These are phyloP conservation scores for Autographa pulchrina DNA, from an alignment of 2,888 invertebrate species.

Conservation along the genomic window DNA sequence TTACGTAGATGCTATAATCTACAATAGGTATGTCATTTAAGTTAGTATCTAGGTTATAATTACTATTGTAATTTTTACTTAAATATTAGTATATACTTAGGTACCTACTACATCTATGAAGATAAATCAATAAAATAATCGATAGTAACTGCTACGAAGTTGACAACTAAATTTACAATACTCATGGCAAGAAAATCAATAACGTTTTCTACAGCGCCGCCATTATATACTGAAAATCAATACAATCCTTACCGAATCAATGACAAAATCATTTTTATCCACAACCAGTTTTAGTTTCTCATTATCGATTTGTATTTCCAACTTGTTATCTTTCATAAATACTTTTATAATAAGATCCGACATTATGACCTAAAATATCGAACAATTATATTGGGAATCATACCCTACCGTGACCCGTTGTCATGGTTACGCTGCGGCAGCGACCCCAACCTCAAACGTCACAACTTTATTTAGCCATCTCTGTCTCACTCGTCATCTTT, in stretches of 20 bases:
- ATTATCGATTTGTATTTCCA: constrained; percentile 65
- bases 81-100: too few relatives aligned
- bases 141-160: not conserved
- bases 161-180: constrained; percentile 13
- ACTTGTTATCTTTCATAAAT: constrained; percentile 63
- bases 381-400: constrained; percentile 85
- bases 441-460: constrained; percentile 64
- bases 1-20: too few relatives aligned
- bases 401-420: constrained; percentile 79
- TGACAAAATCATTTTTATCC: constrained; percentile 66
- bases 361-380: constrained; percentile 83
- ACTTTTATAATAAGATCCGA: constrained; percentile 73
- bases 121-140: not conserved
- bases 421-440: constrained; percentile 80
- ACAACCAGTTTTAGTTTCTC: constrained; percentile 52
- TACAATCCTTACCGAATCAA: constrained; percentile 77
- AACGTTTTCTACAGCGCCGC: constrained; percentile 35
- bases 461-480: constrained; percentile 54
- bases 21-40: too few relatives aligned
- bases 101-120: not conserved
- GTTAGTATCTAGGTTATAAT: too few relatives aligned
- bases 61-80: too few relatives aligned
- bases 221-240: constrained; percentile 53
- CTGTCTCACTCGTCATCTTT: constrained; percentile 59
- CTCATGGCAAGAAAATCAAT: constrained; percentile 57